Evolutionary conservation across 2,797 vertebrate species (phyloP).

Genomic region (Pelodytes ibericus): DNA sequence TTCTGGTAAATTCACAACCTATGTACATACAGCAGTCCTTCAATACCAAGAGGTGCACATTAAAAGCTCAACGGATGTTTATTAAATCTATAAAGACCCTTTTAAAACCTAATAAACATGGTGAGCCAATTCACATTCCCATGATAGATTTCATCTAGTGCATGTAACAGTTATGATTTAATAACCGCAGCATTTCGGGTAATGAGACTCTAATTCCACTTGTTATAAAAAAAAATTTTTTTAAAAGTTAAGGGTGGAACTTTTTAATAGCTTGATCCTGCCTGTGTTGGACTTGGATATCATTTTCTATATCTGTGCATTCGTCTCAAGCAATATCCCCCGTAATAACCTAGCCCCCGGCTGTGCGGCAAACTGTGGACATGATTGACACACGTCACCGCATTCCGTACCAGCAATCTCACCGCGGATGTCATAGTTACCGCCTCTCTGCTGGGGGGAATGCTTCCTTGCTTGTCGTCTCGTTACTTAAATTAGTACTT

Average conservation of each 20-base stretch:
- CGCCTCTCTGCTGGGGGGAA: not conserved
- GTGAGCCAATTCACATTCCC: not conserved
- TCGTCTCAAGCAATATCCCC: not conserved
- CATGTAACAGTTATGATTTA: not conserved
- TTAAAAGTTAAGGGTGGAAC: not conserved
- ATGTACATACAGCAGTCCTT: no score
- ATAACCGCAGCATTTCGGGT: not conserved
- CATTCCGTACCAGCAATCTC: not conserved
- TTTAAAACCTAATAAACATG: no score
- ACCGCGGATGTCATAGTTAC: not conserved
- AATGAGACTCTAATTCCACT: not conserved
- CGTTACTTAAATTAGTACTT: not conserved
- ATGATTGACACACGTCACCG: slow-evolving; percentile 8
- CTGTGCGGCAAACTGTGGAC: not conserved
- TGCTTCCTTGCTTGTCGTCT: not conserved
- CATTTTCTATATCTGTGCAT: not conserved
- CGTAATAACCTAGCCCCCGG: not conserved
- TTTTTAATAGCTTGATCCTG: slow-evolving; percentile 10
- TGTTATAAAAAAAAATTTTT: no score
- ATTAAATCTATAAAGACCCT: no score
- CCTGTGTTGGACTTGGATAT: not conserved
- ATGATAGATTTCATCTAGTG: not conserved
- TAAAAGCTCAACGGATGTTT: no score
- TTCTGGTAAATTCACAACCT: no score
- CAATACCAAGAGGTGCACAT: no score